A percentile compares a stretch with the other conserved stretches of the same genome.
Evolutionary conservation across 2,888 invertebrate genomes (phyloP).

Genomic region (Siphlonurus alternatus): DNA sequence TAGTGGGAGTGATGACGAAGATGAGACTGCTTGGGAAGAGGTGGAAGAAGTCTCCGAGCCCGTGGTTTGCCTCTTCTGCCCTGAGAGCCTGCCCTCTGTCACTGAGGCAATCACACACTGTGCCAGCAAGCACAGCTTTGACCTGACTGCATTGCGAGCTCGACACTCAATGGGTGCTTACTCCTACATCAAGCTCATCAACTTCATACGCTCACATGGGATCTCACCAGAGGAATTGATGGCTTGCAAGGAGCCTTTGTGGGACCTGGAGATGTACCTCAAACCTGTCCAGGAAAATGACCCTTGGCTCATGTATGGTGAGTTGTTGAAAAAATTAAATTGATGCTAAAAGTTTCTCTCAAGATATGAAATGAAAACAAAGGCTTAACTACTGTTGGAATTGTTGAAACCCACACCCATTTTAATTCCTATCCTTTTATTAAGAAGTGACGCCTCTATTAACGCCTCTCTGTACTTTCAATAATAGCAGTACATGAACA

Average conservation of each 20-base stretch:
- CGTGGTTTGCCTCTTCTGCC: slow-evolving; percentile 56
- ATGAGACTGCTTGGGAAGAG: slow-evolving; percentile 37
- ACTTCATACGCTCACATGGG: slow-evolving; percentile 53
- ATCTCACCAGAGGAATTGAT: slow-evolving; percentile 32
- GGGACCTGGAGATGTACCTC: slow-evolving; percentile 63
- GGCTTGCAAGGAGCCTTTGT: slow-evolving; percentile 33
- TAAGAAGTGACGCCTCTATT: too few relatives aligned
- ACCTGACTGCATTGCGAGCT: slow-evolving; percentile 42
- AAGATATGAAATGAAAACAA: not conserved
- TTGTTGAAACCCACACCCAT: too few relatives aligned
- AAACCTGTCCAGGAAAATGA: slow-evolving; percentile 56
- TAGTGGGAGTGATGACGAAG: slow-evolving; percentile 19
- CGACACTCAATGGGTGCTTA: slow-evolving; percentile 67
- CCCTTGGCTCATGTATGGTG: slow-evolving; percentile 70
- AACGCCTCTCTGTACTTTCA: too few relatives aligned
- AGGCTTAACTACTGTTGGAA: not conserved
- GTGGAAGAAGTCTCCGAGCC: slow-evolving; percentile 29
- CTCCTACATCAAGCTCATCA: slow-evolving; percentile 41
- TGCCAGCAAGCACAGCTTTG: slow-evolving; percentile 43
- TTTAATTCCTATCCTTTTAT: too few relatives aligned
- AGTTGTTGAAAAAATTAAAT: not conserved
- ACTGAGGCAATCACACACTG: slow-evolving; percentile 50
- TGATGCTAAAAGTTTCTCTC: not conserved
- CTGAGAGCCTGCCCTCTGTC: slow-evolving; percentile 37
- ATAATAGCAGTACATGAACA: too few relatives aligned